Conservation (phyloP, 2,113 vertebrate genomes). For the Austrofundulus limnaeus region DNA sequence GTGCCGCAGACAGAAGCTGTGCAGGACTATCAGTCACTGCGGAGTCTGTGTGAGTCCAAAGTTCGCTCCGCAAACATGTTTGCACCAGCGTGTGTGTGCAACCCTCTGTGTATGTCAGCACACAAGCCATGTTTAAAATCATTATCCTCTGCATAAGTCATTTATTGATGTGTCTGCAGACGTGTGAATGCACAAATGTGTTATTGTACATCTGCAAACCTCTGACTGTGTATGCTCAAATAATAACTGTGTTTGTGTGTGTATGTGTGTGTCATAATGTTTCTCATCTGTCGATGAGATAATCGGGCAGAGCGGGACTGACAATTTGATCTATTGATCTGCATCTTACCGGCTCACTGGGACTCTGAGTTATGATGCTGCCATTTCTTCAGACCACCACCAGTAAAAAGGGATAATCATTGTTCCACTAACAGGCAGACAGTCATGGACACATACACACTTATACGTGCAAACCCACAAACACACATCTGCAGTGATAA, state of each 20-base stretch:
- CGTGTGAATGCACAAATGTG: neutral
- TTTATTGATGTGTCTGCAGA: neutral
- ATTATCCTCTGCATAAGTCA: slow-evolving; percentile 24
- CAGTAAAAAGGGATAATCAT: slow-evolving; percentile 41
- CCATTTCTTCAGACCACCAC: slow-evolving; percentile 54
- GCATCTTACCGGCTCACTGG: slow-evolving; percentile 47
- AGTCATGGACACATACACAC: slow-evolving; percentile 11
- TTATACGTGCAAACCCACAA: slow-evolving; percentile 1
- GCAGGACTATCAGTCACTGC: slow-evolving; percentile 27
- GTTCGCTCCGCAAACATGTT: slow-evolving; percentile 24
- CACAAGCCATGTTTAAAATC: slow-evolving; percentile 11
- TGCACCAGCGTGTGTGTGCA: slow-evolving; percentile 3
- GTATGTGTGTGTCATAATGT: slow-evolving; percentile 42
- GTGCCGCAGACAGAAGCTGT: slow-evolving; percentile 20
- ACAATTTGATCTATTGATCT: slow-evolving; percentile 75
- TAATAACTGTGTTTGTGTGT: slow-evolving; percentile 30
- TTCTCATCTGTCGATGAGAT: slow-evolving; percentile 61
- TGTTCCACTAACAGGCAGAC: slow-evolving; percentile 35
- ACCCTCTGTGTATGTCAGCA: slow-evolving; percentile 16
- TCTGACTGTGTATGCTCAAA: slow-evolving; percentile 12
- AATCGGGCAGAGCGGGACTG: slow-evolving; percentile 64
- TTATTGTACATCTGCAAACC: neutral
- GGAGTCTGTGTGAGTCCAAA: slow-evolving; percentile 6
- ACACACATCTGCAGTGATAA: too few species aligned
- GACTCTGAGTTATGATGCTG: slow-evolving; percentile 65